These are phyloP conservation scores for Chauna torquata DNA, from an alignment of 2,113 vertebrate genomes.

Conservation along the genomic window DNA sequence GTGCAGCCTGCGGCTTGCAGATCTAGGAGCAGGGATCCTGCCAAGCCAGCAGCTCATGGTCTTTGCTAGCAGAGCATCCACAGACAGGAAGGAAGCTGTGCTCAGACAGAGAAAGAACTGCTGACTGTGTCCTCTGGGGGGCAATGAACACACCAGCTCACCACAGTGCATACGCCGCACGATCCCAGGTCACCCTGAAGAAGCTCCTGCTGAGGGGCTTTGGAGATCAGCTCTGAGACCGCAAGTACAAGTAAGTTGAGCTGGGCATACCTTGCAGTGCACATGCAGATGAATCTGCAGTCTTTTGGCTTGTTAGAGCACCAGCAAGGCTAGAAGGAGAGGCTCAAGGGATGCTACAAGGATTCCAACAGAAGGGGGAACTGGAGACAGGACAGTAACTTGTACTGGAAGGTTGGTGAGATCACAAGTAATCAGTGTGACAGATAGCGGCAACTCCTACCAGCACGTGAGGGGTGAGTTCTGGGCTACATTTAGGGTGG, in stretches of 20 bases:
- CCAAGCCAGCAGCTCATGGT: background rate
- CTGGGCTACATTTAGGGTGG: background rate
- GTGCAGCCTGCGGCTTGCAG: background rate
- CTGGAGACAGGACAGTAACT: background rate
- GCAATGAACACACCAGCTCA: background rate
- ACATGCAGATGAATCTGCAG: background rate
- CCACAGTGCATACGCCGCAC: background rate
- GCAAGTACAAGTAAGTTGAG: background rate
- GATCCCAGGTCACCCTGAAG: background rate
- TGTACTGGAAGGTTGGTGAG: background rate
- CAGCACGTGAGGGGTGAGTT: background rate
- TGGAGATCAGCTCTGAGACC: background rate
- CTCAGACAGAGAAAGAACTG: background rate
- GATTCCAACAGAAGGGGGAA: background rate
- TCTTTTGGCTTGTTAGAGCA: background rate
- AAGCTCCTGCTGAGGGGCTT: background rate
- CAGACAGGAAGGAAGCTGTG: background rate
- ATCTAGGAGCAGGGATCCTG: background rate
- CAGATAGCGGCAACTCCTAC: background rate
- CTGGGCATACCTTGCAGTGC: background rate
- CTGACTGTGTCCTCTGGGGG: background rate
- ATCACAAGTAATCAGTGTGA: background rate
- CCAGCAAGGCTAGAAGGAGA: background rate
- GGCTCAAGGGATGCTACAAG: background rate
- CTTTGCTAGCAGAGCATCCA: background rate